A percentile compares a stretch with the other conserved stretches of the same genome.
Conservation (phyloP, 2,113 vertebrate genomes). For the Notechis scutatus region DNA sequence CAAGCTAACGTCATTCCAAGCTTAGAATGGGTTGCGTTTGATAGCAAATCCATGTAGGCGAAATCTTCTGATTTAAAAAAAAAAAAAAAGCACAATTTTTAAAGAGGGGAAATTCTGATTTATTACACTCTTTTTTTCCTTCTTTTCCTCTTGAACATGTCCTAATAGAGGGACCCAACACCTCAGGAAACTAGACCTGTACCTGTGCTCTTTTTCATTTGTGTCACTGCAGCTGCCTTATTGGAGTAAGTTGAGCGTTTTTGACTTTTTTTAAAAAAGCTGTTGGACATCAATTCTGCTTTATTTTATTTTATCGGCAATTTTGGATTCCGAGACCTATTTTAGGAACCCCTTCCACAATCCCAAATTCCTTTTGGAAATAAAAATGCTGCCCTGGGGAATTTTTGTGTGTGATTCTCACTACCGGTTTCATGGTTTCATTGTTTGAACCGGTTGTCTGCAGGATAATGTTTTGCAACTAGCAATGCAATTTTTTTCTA, state of each 20-base stretch:
- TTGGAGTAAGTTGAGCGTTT: conserved; percentile 5
- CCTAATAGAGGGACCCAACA: conserved; percentile 26
- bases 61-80: conserved; percentile 10
- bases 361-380: conserved; percentile 50
- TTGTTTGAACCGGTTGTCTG: conserved; percentile 53
- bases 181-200: conserved; percentile 52
- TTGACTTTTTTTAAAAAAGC: conserved; percentile 12
- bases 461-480: conserved; percentile 73
- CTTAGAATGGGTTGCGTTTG: neutral
- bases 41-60: neutral
- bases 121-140: neutral
- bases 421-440: conserved; percentile 52
- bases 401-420: conserved; percentile 53
- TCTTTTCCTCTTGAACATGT: conserved; percentile 20
- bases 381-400: conserved; percentile 66
- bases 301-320: neutral
- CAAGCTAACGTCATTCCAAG: neutral
- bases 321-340: conserved; percentile 45
- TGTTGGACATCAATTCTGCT: conserved; percentile 20
- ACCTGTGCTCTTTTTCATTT: conserved; percentile 45
- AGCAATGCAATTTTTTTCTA: conserved; percentile 86
- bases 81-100: conserved; percentile 52
- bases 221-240: conserved; percentile 55
- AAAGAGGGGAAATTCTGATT: neutral
- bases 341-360: conserved; percentile 44